Percentiles rank a stretch among this genome's conserved stretches.
phyloP scores from a whole-genome alignment of 2,888 invertebrate genomes.

The Pristionchus japonicus region DNA sequence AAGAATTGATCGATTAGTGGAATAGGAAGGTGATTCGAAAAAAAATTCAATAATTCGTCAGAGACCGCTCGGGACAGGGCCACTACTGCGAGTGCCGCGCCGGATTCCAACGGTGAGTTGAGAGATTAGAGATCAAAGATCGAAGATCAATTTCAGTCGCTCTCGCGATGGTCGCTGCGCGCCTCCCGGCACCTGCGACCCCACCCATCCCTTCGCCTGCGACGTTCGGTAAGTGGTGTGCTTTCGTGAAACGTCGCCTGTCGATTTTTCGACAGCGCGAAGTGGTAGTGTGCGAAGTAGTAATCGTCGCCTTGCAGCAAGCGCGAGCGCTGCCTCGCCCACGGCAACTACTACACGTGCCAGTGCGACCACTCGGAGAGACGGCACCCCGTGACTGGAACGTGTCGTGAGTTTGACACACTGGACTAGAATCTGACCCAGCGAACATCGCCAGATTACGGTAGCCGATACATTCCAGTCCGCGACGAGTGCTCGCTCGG shows the following conservation, averaged over 20 bases:
- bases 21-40: neutral
- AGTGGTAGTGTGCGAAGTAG: neutral
- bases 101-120: constrained; percentile 66
- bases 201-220: constrained; percentile 66
- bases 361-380: constrained; percentile 71
- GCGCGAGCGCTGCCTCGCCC: constrained; percentile 71
- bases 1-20: neutral
- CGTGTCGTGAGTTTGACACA: constrained; percentile 68
- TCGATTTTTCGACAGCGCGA: neutral
- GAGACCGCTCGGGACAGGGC: constrained; percentile 48
- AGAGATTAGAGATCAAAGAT: constrained; percentile 34
- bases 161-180: constrained; percentile 42
- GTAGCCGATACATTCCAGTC: constrained; percentile 17
- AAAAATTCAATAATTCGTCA: neutral
- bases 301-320: constrained; percentile 56
- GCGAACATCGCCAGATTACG: neutral
- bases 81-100: constrained; percentile 64
- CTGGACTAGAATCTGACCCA: neutral
- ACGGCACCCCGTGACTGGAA: constrained; percentile 73
- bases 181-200: constrained; percentile 70
- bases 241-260: neutral
- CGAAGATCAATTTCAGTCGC: constrained; percentile 33
- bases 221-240: constrained; percentile 53
- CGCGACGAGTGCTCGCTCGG: constrained; percentile 57
- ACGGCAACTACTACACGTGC: constrained; percentile 71